Evolutionary conservation across 1,140 invertebrate genomes (phyloP), one percentile per base, ranked within the genome.

Genomic region (Panagrolaimus sp.): DNA sequence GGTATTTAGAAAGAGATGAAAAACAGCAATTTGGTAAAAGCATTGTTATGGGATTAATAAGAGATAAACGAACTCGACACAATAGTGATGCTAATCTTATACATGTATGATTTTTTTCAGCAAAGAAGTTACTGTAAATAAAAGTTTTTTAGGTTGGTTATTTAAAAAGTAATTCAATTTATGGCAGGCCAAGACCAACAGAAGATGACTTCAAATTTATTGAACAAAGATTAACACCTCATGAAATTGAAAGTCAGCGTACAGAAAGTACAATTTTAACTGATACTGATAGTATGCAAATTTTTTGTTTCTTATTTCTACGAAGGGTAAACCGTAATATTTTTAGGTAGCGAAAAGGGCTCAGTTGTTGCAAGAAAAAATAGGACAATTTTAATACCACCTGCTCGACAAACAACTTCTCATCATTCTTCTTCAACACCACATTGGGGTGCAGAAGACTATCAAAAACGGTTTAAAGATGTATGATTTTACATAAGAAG

Each of bases 341-440:
- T 38, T 38, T 38, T 38, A 38, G 32, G 32, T 38, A 38, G 32
- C 7, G 32, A 38, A 38, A 38, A 38, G 32, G 32, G 32, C 32
- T 38, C 32, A 4, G 32, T 38, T 38, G 32, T 38, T 38, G 32
- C 7, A 38, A 2, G 32, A 38, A 38, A 38, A 38, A 38, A 38
- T 38, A 38, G 32, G 7, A 38, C 32, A 4, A 38, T 38, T 38
- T 7, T 38, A 38, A 38, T 38, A 38, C 32, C 32, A 38, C 32
- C 32, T 38, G 32, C 32, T 38, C 32, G 32, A 38, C 32, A 38
- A 38, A 4, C 32, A 38, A 38, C 32, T 7, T 38, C 32, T 38
- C 32, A 94, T 43, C 96, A 38, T 38, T 38, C 7, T 4, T 38
- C 32, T 38, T 38, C 32, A 38, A 38, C 32, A 4, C 32, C 32